Base-by-base conservation (phyloP, 2,113 vertebrate species). In the Nothoprocta pentlandii region DNA sequence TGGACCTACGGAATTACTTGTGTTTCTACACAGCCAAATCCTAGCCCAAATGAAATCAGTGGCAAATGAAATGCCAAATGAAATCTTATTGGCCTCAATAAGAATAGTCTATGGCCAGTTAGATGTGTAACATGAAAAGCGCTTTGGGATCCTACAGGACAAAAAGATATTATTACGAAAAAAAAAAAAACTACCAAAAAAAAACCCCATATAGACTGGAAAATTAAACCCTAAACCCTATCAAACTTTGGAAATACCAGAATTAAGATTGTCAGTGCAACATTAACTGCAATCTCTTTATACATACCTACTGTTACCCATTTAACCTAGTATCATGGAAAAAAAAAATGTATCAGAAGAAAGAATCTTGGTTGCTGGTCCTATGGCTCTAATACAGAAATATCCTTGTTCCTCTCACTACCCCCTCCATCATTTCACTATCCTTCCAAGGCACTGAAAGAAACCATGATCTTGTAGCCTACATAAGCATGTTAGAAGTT, bases 41-140 rank as follows among this genome's bases (percentile, higher is more conserved):
- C 80, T 84, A 73, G 44, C 69, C 87, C 58, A 73, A 16, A 76
- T 89, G 70, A 89, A 96, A 95, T 64, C 7, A 0, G 91, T 86
- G 84, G 93, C 92, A 90, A 88, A 93, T 34, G 34, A 34, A 34
- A 34, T 34, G 34, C 34, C 34, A 34, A 34, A 34, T 34, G 34
- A 34, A 34, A 34, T 34, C 34, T 34, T 93, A 2, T 81, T 95
- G 93, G 92, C 64, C 39, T 92, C 82, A 62, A 69, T 53, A 91
- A 68, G 25, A 87, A 63, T 10, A 85, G 76, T n/a, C 68, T 94
- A 91, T 96, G 94, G 89, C 92, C 76, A 94, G 76, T 80, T 78
- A 83, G 49, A 73, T 83, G 56, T 71, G 92, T 88, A 95, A 97
- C 39, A 80, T 75, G 85, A 95, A 91, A 97, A 91, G 82, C 61